phyloP scores from a whole-genome alignment of 2,888 invertebrate species.

The Metacarcinus magister region DNA sequence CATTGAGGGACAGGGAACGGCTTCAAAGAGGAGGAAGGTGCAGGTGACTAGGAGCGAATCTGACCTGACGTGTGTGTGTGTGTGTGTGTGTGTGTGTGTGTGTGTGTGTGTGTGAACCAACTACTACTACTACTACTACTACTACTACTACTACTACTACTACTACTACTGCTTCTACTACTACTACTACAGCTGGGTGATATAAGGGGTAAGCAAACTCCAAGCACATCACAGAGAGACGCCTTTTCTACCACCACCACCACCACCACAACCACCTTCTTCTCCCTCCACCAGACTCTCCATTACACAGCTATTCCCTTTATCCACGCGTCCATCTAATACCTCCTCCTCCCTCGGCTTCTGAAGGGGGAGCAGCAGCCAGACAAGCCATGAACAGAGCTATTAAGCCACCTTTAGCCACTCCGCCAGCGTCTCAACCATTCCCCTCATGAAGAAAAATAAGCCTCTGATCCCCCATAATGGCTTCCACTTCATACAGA shows the following conservation, averaged over 20 bases:
- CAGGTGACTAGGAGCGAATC: too few species aligned
- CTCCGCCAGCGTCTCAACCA: constrained; percentile 22
- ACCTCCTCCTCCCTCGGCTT: constrained; percentile 1
- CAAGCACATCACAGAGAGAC: background rate
- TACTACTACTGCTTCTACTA: background rate
- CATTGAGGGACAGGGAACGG: background rate
- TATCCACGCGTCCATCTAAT: constrained; percentile 18
- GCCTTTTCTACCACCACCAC: background rate
- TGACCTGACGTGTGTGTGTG: constrained; percentile 18
- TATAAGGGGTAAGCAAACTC: too few species aligned
- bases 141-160: background rate
- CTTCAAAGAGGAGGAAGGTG: too few species aligned
- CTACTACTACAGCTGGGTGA: background rate
- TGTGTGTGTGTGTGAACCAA: constrained; percentile 7
- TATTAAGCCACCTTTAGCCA: constrained; percentile 41
- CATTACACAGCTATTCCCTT: constrained; percentile 41
- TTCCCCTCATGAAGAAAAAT: constrained; percentile 45
- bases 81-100: constrained; percentile 39
- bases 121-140: too few species aligned
- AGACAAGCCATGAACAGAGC: constrained; percentile 45
- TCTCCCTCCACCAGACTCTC: background rate
- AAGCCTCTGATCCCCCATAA: constrained; percentile 11
- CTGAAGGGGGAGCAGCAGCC: constrained; percentile 41
- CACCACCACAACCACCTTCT: background rate
- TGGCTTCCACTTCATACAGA: constrained; percentile 45